A percentile compares a stretch with the other conserved stretches of the same genome.
phyloP scores from a whole-genome alignment of 2,888 invertebrate species.

The Carcina quercana region DNA sequence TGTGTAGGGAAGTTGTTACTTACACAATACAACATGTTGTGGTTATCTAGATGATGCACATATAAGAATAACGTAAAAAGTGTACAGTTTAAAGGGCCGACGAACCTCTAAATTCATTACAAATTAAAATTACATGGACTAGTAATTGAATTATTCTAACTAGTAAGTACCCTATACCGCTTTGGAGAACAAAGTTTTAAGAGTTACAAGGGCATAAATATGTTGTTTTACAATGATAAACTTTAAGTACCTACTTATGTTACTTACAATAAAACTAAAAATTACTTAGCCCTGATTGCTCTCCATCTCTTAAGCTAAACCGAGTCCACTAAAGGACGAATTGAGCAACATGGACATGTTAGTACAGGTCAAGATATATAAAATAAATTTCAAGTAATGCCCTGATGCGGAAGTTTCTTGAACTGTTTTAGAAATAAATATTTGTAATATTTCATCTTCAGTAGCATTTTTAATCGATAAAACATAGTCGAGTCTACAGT shows the following conservation, averaged over 20 bases:
- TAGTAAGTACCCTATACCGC: conserved; percentile 74
- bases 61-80: too few species aligned
- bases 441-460: too few species aligned
- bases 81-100: too few species aligned
- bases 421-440: too few species aligned
- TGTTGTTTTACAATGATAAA: conserved; percentile 38
- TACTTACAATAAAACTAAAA: conserved; percentile 44
- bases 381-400: too few species aligned
- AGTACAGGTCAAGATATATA: conserved; percentile 45
- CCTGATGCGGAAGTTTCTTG: too few species aligned
- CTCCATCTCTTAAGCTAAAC: conserved; percentile 61
- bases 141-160: conserved; percentile 73
- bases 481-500: too few species aligned
- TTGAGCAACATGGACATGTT: conserved; percentile 70
- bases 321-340: conserved; percentile 51
- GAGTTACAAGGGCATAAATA: conserved; percentile 37
- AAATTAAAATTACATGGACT: conserved; percentile 70
- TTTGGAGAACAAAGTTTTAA: conserved; percentile 47
- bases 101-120: conserved; percentile 60
- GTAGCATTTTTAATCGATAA: too few species aligned
- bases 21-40: too few species aligned
- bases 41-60: too few species aligned
- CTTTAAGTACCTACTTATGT: conserved; percentile 17
- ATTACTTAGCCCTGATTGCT: conserved; percentile 53
- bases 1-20: too few species aligned